Percentiles rank a stretch among this genome's conserved stretches.
These are phyloP conservation scores for Marcusenius ussheri DNA, from an alignment of 2,113 vertebrate genomes.

Conservation along the genomic window DNA sequence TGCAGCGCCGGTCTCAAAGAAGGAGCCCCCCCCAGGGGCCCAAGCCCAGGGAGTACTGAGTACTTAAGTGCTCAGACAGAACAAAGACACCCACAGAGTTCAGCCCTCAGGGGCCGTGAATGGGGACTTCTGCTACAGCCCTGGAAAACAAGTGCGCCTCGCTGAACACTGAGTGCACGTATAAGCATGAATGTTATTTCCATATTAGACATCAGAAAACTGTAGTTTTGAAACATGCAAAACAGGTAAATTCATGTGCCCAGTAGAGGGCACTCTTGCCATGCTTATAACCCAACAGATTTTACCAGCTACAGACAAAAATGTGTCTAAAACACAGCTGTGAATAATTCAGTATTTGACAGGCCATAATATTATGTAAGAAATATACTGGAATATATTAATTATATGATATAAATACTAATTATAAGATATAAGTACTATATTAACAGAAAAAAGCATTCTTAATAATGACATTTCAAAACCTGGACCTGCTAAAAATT, in stretches of 20 bases:
- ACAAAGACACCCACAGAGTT: neutral
- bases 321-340: neutral
- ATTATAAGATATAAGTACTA: neutral
- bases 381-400: neutral
- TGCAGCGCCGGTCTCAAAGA: neutral
- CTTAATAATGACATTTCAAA: neutral
- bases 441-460: neutral
- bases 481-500: neutral
- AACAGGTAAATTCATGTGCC: neutral
- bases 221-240: neutral
- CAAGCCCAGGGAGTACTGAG: neutral
- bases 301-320: neutral
- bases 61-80: neutral
- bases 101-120: neutral
- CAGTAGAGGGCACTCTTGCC: slow-evolving; percentile 39
- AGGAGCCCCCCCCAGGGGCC: neutral
- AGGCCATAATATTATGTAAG: neutral
- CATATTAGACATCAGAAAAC: neutral
- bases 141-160: neutral
- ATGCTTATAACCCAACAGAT: neutral
- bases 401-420: neutral
- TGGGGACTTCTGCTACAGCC: neutral
- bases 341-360: neutral
- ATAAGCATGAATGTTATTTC: neutral
- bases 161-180: neutral